Conservation (phyloP, 2,888 invertebrate species). For the Lochmaea capreae region DNA sequence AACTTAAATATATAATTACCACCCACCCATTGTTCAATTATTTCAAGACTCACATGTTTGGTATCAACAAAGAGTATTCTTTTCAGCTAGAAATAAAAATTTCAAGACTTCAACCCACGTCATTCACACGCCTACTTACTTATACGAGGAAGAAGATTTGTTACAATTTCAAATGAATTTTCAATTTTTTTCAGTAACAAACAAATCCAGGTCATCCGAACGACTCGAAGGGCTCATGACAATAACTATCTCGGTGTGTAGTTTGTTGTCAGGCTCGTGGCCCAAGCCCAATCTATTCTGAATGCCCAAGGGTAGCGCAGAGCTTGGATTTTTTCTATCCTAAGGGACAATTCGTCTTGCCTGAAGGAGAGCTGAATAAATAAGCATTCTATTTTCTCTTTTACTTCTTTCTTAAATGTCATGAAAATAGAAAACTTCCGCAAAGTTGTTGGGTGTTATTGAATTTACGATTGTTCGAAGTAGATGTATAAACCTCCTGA, state of each 20-base stretch:
- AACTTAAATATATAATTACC: slow-evolving; percentile 33
- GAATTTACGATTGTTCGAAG: slow-evolving; percentile 36
- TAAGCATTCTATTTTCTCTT: slow-evolving; percentile 58
- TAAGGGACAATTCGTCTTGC: slow-evolving; percentile 57
- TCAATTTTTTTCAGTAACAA: slow-evolving; percentile 11
- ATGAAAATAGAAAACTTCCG: slow-evolving; percentile 39
- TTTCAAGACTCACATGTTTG: slow-evolving; percentile 37
- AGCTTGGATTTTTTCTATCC: slow-evolving; percentile 57
- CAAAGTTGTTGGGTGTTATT: slow-evolving; percentile 37
- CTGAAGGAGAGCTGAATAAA: slow-evolving; percentile 57
- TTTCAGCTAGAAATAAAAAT: slow-evolving; percentile 7
- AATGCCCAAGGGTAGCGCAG: slow-evolving; percentile 57
- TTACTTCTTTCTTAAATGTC: slow-evolving; percentile 45
- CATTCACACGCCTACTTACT: slow-evolving; percentile 30
- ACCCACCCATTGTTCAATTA: slow-evolving; percentile 44
- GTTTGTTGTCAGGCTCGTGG: slow-evolving; percentile 44
- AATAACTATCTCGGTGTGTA: slow-evolving; percentile 43
- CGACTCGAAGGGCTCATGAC: slow-evolving; percentile 37
- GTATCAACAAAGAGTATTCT: slow-evolving; percentile 14
- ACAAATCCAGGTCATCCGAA: slow-evolving; percentile 37
- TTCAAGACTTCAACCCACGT: neutral
- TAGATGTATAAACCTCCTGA: slow-evolving; percentile 9
- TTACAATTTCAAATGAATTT: neutral
- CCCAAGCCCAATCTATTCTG: slow-evolving; percentile 57
- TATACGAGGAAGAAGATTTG: neutral